A percentile compares a stretch with the other conserved stretches of the same genome.
These are phyloP conservation scores for Setophaga petechia DNA, from an alignment of 2,113 vertebrate genomes.

Conservation along the genomic window DNA sequence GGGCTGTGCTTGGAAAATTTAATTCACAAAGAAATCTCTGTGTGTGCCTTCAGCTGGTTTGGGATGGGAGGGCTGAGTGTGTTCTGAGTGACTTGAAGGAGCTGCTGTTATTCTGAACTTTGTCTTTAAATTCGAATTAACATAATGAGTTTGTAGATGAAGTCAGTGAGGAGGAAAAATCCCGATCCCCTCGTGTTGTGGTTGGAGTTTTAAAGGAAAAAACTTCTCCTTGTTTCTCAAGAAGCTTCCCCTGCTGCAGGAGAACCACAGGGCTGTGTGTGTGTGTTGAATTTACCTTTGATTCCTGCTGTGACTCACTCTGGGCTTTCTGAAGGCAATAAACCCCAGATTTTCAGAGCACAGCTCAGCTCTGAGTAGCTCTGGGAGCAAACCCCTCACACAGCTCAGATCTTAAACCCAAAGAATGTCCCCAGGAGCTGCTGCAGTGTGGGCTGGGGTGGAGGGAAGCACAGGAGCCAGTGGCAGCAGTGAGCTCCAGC, in stretches of 20 bases:
- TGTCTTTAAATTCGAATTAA: background rate
- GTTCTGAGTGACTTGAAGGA: background rate
- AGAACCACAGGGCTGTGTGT: background rate
- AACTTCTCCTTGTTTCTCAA: accelerated
- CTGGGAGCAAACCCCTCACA: background rate
- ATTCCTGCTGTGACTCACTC: background rate
- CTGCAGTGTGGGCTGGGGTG: background rate
- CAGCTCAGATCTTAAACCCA: background rate
- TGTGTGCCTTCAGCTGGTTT: background rate
- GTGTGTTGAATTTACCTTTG: background rate
- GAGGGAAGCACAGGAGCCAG: background rate
- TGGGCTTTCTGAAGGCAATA: background rate
- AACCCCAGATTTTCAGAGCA: background rate
- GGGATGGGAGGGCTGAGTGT: background rate
- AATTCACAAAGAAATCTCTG: background rate
- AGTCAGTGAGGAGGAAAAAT: background rate
- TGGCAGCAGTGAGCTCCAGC: background rate
- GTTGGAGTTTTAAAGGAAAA: background rate
- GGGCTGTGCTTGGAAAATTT: background rate
- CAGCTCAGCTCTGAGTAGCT: background rate
- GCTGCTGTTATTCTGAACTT: background rate
- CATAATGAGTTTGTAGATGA: background rate
- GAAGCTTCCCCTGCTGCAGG: background rate
- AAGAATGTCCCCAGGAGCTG: background rate
- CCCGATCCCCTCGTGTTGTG: background rate